Conservation (phyloP, 2,888 invertebrate species). For the Ceraclea dissimilis region DNA sequence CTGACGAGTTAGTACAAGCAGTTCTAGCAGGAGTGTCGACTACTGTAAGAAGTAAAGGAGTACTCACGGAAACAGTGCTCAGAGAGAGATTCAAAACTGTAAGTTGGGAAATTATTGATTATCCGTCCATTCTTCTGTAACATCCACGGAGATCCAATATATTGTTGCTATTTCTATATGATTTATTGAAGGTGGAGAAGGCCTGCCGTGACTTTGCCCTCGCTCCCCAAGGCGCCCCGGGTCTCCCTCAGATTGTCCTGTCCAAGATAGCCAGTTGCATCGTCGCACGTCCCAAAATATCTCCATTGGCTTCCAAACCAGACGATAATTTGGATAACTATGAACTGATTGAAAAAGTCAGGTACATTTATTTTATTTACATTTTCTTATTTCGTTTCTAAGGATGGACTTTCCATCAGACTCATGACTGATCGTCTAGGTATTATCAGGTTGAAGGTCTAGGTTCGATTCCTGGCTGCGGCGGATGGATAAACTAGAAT, state of each 20-base stretch:
- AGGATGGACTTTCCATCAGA: too few species aligned
- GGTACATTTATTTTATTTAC: background rate
- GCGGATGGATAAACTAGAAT: too few species aligned
- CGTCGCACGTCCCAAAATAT: background rate
- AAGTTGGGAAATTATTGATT: too few species aligned
- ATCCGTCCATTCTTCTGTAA: too few species aligned
- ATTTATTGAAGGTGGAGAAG: background rate
- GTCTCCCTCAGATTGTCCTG: background rate
- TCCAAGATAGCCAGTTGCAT: background rate
- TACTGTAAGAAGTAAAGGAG: background rate
- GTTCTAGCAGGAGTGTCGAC: background rate
- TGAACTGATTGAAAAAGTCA: background rate
- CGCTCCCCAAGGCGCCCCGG: background rate
- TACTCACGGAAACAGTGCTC: background rate
- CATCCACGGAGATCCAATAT: too few species aligned
- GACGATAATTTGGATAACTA: background rate
- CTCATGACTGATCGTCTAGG: too few species aligned
- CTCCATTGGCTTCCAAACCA: background rate
- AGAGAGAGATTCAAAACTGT: background rate
- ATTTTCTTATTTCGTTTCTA: too few species aligned
- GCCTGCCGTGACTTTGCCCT: background rate
- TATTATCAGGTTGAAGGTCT: too few species aligned
- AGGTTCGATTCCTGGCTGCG: too few species aligned
- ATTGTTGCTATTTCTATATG: background rate
- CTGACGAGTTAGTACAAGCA: background rate